Base-by-base conservation (phyloP, 2,113 vertebrate genomes). In the Catharus fuscescens region DNA sequence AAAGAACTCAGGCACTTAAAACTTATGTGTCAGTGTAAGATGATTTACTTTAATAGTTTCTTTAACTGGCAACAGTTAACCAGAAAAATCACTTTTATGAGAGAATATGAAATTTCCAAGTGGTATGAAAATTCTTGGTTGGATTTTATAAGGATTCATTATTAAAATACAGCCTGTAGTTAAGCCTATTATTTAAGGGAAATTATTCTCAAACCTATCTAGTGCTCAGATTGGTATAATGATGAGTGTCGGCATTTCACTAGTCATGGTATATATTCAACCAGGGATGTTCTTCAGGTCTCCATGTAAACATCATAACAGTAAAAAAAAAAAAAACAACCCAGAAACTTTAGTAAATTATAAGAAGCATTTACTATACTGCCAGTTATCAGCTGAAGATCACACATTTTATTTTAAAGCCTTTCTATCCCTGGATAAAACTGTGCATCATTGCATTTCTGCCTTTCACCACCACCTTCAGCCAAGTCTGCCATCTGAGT, bases 161-260 rank as follows among this genome's bases (percentile, higher is more conserved):
- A 93, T 93, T 91, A 95, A 96, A 96, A 96, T 80, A 57, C 21
- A 92, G 34, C 42, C 74, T 79, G 18, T 31, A 89, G 85, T 32
- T 92, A 92, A 96, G 24, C 28, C 91, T 53, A 34, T 95, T 92
- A 86, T 69, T 92, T 67, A 92, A 94, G 86, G 76, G 54, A 95
- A 96, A 96, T 81, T 52, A 70, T 83, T 95, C 85, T 78, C 92
- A 92, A 92, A 87, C 24, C 62, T 69, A 82, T 77, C 72, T 81
- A 72, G 80, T 28, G 52, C 36, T 83, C 48, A 83, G 31, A 91
- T 24, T 32, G 95, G 7, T 25, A 73, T 56, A 64, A 62, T 70
- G 71, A 56, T 57, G 60, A 77, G 82, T 25, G 14, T 9, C 40
- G n/a, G 40, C n/a, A 69, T 82, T 92, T 95, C 56, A 56, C 20